These are phyloP conservation scores for Myopa tessellatipennis DNA, from an alignment of 2,888 invertebrate genomes.

Conservation along the genomic window DNA sequence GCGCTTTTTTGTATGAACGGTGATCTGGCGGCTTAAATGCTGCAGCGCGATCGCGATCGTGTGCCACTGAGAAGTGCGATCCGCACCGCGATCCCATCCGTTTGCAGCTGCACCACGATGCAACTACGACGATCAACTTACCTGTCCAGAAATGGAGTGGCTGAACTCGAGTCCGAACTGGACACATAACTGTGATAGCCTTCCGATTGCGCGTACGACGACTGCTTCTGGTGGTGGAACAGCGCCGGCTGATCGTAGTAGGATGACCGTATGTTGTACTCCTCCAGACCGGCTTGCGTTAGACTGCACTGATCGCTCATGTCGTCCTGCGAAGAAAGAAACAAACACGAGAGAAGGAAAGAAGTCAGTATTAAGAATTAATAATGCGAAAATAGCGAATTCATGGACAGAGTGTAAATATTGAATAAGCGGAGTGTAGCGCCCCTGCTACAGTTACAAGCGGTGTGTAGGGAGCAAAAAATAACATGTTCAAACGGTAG, in stretches of 20 bases:
- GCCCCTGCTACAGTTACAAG: neutral
- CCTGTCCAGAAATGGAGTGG: conserved; percentile 82
- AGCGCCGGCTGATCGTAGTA: conserved; percentile 71
- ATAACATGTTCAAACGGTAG: conserved; percentile 6
- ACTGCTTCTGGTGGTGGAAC: conserved; percentile 77
- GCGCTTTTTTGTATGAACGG: no score
- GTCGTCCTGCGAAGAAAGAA: conserved; percentile 62
- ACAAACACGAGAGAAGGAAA: conserved; percentile 31
- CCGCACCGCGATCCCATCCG: neutral
- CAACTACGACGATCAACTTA: conserved; percentile 49
- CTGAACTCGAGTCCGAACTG: conserved; percentile 80
- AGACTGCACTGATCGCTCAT: conserved; percentile 67
- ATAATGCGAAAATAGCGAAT: conserved; percentile 20
- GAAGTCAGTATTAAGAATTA: conserved; percentile 32
- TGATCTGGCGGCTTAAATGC: neutral
- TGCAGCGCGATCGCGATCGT: neutral
- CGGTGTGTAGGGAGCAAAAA: no score
- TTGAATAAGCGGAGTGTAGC: neutral
- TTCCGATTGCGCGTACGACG: conserved; percentile 83
- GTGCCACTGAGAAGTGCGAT: no score
- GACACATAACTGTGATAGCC: conserved; percentile 85
- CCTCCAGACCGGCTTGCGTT: conserved; percentile 78
- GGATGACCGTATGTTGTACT: conserved; percentile 75
- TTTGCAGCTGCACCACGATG: neutral
- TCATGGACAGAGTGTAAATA: neutral